phyloP scores from a whole-genome alignment of 2,888 invertebrate species.

The Callyntrura sp. region DNA sequence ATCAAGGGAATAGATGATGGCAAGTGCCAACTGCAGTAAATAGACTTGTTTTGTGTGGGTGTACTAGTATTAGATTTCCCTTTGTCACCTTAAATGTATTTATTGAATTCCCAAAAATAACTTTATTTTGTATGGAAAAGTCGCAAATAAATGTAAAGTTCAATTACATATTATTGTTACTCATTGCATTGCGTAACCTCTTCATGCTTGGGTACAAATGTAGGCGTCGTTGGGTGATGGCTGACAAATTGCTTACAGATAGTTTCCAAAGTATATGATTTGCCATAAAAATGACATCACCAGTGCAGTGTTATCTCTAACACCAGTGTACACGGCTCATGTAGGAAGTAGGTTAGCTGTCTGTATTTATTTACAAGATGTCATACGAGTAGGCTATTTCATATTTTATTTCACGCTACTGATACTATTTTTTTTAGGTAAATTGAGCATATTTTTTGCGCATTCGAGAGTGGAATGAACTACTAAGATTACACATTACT shows the following conservation, averaged over 20 bases:
- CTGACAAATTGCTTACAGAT: background rate
- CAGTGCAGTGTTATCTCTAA: no score
- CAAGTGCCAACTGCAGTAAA: conserved; percentile 77
- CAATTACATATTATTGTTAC: background rate
- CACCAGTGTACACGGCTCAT: background rate
- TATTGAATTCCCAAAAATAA: conserved; percentile 51
- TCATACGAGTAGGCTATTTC: conserved; percentile 37
- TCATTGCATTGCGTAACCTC: no score
- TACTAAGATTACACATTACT: conserved; percentile 46
- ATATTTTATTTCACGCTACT: conserved; percentile 48
- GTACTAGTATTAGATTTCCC: background rate
- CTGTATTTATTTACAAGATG: conserved; percentile 34
- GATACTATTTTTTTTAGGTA: background rate
- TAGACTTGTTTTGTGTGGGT: conserved; percentile 43
- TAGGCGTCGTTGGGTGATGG: no score
- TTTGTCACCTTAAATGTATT: conserved; percentile 37
- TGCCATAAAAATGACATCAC: conserved; percentile 32
- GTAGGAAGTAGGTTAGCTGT: conserved; percentile 37
- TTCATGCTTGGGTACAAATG: no score
- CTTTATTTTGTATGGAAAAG: conserved; percentile 71
- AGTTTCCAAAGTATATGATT: background rate
- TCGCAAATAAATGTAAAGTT: conserved; percentile 61
- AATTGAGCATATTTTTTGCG: conserved; percentile 38
- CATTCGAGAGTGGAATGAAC: conserved; percentile 70
- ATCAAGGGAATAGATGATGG: conserved; percentile 80